Evolutionary conservation across 2,113 vertebrate genomes (phyloP).

Genomic region (Excalfactoria chinensis): DNA sequence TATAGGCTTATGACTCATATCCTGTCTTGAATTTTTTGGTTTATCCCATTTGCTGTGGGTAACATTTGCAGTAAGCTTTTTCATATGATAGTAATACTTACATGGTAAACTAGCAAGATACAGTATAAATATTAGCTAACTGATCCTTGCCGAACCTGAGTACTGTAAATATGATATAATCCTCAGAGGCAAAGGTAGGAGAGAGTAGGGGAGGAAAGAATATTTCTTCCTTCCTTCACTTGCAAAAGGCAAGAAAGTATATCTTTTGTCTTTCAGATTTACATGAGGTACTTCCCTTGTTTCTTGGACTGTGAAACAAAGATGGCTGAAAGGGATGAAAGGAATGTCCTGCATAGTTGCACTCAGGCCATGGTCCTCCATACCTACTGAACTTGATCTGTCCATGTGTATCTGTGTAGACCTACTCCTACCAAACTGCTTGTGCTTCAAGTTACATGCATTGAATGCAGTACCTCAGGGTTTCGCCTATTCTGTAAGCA

Average conservation of each 20-base stretch:
- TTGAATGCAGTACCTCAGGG: neutral
- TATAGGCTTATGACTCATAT: conserved; percentile 35
- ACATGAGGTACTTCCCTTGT: neutral
- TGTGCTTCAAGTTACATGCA: neutral
- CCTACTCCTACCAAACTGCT: neutral
- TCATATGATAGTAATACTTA: neutral
- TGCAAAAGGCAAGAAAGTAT: neutral
- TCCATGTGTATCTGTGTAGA: neutral
- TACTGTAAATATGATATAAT: neutral
- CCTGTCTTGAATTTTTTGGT: neutral
- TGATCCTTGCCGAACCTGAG: neutral
- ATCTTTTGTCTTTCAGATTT: neutral
- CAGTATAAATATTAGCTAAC: neutral
- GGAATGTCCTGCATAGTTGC: accelerated
- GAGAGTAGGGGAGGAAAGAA: neutral
- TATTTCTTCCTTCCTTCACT: neutral
- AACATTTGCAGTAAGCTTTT: neutral
- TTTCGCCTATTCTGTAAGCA: neutral
- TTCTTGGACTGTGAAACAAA: neutral
- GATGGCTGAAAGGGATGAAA: neutral
- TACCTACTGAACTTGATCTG: neutral
- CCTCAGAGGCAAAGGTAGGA: neutral
- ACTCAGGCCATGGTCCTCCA: accelerated
- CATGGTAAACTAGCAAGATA: neutral
- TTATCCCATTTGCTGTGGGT: neutral